These are phyloP conservation scores for Labeo catla DNA, from an alignment of 2,113 vertebrate genomes.

Conservation along the genomic window DNA sequence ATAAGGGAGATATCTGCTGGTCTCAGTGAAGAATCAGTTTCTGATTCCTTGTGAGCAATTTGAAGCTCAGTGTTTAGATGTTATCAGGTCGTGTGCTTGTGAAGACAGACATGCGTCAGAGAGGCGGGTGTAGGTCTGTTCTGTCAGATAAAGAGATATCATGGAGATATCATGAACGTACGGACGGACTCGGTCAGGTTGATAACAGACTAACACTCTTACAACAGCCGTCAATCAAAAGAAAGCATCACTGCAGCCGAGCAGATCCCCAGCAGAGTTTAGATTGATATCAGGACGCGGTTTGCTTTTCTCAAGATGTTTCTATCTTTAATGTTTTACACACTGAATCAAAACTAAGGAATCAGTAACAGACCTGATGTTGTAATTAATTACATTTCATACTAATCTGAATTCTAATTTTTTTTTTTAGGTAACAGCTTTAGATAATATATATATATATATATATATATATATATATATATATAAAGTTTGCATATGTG, in stretches of 20 bases:
- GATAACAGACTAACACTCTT: slow-evolving; percentile 47
- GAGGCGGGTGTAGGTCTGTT: slow-evolving; percentile 46
- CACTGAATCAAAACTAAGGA: not conserved
- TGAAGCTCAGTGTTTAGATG: not conserved
- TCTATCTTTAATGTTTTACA: slow-evolving; percentile 1
- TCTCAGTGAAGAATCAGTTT: not conserved
- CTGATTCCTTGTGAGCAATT: not conserved
- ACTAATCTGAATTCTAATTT: not conserved
- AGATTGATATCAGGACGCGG: not conserved
- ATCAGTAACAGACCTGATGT: not conserved
- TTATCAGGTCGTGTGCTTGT: slow-evolving; percentile 20
- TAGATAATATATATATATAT: too few species aligned
- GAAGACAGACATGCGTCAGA: slow-evolving; percentile 30
- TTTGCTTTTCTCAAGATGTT: not conserved
- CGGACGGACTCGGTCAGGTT: slow-evolving; percentile 27
- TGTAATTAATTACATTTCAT: not conserved
- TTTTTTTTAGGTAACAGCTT: too few species aligned
- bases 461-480: too few species aligned
- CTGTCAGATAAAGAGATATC: slow-evolving; percentile 54
- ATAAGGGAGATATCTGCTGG: not conserved
- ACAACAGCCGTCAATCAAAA: slow-evolving; percentile 58
- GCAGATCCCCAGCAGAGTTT: not conserved
- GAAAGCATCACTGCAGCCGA: slow-evolving; percentile 11
- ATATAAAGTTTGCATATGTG: too few species aligned
- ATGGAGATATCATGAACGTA: slow-evolving; percentile 45